Evolutionary conservation across 2,113 vertebrate species (phyloP).

Genomic region (Melanostigma gelatinosum): DNA sequence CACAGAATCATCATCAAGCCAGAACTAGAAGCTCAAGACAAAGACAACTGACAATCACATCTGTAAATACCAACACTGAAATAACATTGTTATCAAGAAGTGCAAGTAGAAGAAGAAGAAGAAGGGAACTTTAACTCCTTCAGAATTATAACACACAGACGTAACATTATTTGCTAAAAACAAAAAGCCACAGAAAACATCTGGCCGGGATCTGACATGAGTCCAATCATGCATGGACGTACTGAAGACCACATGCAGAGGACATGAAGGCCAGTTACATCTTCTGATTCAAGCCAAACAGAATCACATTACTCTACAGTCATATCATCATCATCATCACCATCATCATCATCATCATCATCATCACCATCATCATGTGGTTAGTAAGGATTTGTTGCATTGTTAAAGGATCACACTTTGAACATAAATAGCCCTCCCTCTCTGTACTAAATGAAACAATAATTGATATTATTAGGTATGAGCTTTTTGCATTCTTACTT

Average conservation of each 20-base stretch:
- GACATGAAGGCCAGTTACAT: background rate
- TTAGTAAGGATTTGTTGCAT: too few relatives aligned
- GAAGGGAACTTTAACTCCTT: background rate
- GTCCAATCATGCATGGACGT: background rate
- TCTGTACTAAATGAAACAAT: conserved; percentile 8
- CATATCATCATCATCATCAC: background rate
- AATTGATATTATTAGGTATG: conserved; percentile 39
- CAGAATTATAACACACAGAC: background rate
- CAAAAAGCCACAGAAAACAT: conserved; percentile 1
- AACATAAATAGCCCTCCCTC: background rate
- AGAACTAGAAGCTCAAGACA: background rate
- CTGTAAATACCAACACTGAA: background rate
- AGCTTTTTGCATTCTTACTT: conserved; percentile 14
- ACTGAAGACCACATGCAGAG: background rate
- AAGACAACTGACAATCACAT: background rate
- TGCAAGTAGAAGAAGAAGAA: background rate
- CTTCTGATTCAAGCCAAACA: background rate
- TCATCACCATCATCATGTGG: too few relatives aligned
- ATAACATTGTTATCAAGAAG: background rate
- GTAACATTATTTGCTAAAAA: background rate
- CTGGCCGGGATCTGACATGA: background rate
- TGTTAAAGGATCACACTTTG: too few relatives aligned
- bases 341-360: too few relatives aligned
- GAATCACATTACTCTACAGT: background rate
- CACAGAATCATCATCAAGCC: background rate